phyloP scores from a whole-genome alignment of 2,797 vertebrate genomes.

The Eptatretus atami region DNA sequence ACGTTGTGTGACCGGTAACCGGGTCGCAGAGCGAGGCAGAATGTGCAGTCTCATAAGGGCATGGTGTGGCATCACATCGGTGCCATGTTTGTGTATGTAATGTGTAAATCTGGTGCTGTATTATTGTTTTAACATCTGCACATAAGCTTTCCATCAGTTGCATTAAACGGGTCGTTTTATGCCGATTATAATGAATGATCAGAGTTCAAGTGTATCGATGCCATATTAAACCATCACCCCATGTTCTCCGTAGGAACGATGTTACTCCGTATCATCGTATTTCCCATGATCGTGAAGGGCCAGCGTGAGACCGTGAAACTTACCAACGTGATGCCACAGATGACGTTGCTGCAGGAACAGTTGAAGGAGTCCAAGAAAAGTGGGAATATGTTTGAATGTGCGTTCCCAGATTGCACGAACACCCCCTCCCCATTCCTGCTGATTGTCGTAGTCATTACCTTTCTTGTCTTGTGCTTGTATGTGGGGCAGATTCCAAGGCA shows the following conservation, averaged over 20 bases:
- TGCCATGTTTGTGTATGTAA: no score
- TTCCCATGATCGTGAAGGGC: constrained; percentile 45
- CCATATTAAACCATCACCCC: no score
- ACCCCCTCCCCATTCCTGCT: neutral
- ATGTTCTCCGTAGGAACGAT: constrained; percentile 19
- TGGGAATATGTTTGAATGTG: constrained; percentile 37
- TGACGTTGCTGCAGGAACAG: constrained; percentile 22
- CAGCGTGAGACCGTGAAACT: constrained; percentile 42
- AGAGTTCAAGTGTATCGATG: no score
- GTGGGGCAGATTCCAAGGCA: constrained; percentile 26
- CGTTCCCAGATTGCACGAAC: constrained; percentile 9
- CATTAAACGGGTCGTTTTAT: no score
- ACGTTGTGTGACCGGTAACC: no score
- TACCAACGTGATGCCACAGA: constrained; percentile 41
- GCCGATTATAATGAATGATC: no score
- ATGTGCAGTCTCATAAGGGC: no score
- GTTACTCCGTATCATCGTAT: constrained; percentile 26
- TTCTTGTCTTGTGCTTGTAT: constrained; percentile 3
- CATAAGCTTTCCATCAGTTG: no score
- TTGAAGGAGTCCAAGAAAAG: constrained; percentile 38
- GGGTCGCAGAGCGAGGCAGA: no score
- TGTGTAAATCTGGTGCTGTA: no score
- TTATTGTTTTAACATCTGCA: no score
- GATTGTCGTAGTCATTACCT: fast-evolving
- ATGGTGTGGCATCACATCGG: no score